Conservation (phyloP, 2,797 vertebrate species). For the Lindbergichthys nudifrons region DNA sequence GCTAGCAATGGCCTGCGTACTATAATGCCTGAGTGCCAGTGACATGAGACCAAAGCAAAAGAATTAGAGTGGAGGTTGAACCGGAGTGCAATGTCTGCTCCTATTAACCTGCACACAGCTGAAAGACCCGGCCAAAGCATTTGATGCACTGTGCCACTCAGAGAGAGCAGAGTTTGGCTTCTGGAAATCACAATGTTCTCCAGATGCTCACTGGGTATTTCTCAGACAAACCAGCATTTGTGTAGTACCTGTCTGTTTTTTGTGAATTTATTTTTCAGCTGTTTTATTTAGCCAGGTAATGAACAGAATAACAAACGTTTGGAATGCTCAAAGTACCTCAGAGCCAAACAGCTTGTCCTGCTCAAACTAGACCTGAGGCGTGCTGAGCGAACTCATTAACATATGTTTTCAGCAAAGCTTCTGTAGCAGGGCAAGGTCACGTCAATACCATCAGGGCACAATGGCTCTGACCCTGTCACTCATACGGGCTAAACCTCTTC, state of each 20-base stretch:
- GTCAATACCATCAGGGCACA: conserved; percentile 37
- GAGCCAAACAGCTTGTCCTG: conserved; percentile 59
- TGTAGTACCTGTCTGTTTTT: conserved; percentile 43
- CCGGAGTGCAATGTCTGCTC: conserved; percentile 70
- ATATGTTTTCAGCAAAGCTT: conserved; percentile 52
- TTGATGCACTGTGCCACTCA: conserved; percentile 64
- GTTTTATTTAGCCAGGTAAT: conserved; percentile 50
- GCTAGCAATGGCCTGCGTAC: conserved; percentile 62
- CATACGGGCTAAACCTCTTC: conserved; percentile 17
- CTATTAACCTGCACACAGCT: conserved; percentile 71
- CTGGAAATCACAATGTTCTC: conserved; percentile 60
- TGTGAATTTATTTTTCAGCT: conserved; percentile 41
- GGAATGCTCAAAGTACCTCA: conserved; percentile 28
- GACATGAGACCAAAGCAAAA: conserved; percentile 85
- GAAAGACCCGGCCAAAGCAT: conserved; percentile 59
- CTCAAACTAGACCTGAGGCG: conserved; percentile 41
- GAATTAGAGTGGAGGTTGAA: conserved; percentile 75
- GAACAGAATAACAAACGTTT: conserved; percentile 36
- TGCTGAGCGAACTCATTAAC: conserved; percentile 48
- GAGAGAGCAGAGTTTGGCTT: conserved; percentile 42
- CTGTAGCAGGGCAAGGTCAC: conserved; percentile 41
- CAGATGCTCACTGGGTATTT: conserved; percentile 51
- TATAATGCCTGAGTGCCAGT: conserved; percentile 78
- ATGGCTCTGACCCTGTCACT: conserved; percentile 37
- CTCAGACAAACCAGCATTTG: conserved; percentile 55